Percentiles rank a stretch among this genome's conserved stretches.
Conservation (phyloP, 2,888 invertebrate genomes). For the Pseudococcus viburni region DNA sequence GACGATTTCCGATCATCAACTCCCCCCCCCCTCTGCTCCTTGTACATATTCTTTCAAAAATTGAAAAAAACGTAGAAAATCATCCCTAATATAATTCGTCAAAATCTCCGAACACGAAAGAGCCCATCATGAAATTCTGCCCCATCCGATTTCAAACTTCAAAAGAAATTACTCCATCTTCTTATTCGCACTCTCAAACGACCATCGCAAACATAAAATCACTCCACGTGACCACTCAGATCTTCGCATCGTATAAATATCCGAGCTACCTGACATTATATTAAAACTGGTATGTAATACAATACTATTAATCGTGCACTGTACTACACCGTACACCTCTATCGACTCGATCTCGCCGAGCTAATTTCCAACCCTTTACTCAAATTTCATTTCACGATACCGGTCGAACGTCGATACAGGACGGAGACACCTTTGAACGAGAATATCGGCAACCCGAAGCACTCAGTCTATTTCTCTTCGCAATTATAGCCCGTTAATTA, state of each 20-base stretch:
- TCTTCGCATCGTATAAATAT: background rate
- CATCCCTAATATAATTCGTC: too few relatives aligned
- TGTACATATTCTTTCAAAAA: too few relatives aligned
- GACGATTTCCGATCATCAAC: too few relatives aligned
- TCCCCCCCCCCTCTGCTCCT: too few relatives aligned
- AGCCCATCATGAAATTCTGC: too few relatives aligned
- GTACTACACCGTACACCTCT: background rate
- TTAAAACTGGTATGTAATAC: slow-evolving; percentile 1
- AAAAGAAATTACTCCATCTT: too few relatives aligned
- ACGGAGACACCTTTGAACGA: background rate
- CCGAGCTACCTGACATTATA: background rate
- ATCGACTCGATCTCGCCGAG: background rate
- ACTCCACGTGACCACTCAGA: background rate
- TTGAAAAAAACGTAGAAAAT: too few relatives aligned
- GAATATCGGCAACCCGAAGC: background rate
- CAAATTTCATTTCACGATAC: slow-evolving; percentile 1
- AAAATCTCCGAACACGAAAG: too few relatives aligned
- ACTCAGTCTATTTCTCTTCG: background rate
- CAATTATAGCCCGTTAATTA: slow-evolving; percentile 5
- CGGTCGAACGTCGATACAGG: background rate
- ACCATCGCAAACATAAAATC: background rate
- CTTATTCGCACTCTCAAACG: too few relatives aligned
- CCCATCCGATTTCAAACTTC: too few relatives aligned
- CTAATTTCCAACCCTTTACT: background rate
- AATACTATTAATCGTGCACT: slow-evolving; percentile 23